A percentile compares a stretch with the other conserved stretches of the same genome.
phyloP scores from a whole-genome alignment of 2,113 vertebrate species.

The Odobenus rosmarus region DNA sequence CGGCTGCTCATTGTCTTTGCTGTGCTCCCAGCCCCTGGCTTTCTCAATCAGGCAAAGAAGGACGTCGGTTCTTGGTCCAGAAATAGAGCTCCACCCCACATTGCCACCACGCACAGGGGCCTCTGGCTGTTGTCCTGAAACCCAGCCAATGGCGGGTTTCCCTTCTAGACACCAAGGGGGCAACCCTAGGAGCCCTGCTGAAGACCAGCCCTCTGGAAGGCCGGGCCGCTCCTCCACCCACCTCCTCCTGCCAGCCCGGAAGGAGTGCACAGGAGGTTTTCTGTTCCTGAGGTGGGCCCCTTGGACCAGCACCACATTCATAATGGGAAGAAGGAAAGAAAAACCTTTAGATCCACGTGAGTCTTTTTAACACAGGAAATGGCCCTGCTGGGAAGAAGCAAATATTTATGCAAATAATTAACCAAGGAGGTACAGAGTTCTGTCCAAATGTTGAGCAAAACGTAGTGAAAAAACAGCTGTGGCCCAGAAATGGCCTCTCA shows the following conservation, averaged over 20 bases:
- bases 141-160: neutral
- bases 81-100: neutral
- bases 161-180: neutral
- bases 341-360: neutral
- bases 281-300: neutral
- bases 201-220: neutral
- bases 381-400: neutral
- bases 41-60: neutral
- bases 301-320: neutral
- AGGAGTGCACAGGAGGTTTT: neutral
- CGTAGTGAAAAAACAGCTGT: neutral
- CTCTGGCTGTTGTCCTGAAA: neutral
- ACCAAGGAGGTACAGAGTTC: neutral
- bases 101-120: accelerated
- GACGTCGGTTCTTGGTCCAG: neutral
- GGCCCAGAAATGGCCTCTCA: neutral
- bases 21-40: neutral
- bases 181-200: neutral
- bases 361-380: constrained; percentile 41
- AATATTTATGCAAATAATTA: constrained; percentile 65
- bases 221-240: neutral
- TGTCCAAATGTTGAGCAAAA: constrained; percentile 42
- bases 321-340: neutral
- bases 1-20: neutral
- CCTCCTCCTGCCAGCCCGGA: neutral